Base-by-base conservation (phyloP, 1,140 invertebrate species). In the Sipha flava region DNA sequence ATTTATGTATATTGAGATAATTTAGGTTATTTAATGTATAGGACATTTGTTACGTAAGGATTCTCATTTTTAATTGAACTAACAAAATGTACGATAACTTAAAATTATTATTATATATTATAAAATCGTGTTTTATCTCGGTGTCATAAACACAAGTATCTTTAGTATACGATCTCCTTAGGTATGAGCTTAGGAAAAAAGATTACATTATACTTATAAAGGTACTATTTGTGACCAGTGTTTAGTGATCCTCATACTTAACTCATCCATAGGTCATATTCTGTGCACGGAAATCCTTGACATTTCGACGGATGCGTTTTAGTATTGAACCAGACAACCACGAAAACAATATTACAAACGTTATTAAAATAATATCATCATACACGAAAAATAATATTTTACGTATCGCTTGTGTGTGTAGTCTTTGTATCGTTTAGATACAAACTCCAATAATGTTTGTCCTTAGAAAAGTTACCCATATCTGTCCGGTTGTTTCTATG, bases 291-390 rank as follows among this genome's bases (percentile, higher is more conserved):
- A 16, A 37, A 18, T 34, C 70, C 70, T 73, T 73, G 70, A 73
- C 29, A 73, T 73, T 54, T 73, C 70, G 47, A 73, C 70, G 37
- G 49, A 73, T 34, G 70, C 18, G 68, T 47, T 47, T 29, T 52
- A 37, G 29, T 34, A 47, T 34, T 34, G 21, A 16, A 73, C 16
- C 45, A 23, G 23, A 70, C 26, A 10, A 70, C 14, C 3, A 70
- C 40, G 16, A 70, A 70, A 47, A 70, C 2, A 29, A 47, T 43
- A 14, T 18, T 16, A 26, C 43, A 21, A n/a, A n/a, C n/a, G 40
- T 16, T 47, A 70, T 70, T 47, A 70, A 70, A 70, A 47, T 47
- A 14, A 29, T 47, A 70, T 47, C 40, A 47, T 45, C 7, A 14
- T 4, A 49, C 1, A 37, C 21, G 12, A 62, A 34, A 40, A 47